Evolutionary conservation across 2,113 vertebrate genomes (phyloP), one percentile per base, ranked within the genome.

Genomic region (Caranx melampygus): DNA sequence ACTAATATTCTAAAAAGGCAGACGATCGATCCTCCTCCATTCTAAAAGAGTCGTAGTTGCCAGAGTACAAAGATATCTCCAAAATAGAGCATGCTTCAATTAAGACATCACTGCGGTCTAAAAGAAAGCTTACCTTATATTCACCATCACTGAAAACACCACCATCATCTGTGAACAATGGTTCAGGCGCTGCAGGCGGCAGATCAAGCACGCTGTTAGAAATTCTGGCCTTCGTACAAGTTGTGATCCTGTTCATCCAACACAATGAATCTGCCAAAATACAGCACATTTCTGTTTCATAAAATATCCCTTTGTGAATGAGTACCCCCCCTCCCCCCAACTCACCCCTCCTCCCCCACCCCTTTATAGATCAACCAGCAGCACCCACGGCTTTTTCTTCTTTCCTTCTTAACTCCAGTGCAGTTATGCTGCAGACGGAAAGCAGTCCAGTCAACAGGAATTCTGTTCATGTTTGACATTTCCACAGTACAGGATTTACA

Each of bases 251-350:
- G 3, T 62, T 67, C 64, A 57, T 70, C 35, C 78, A 78, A 66
- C 65, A 63, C 68, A 69, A 78, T 77, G 44, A 45, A 66, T 51
- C 82, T 89, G 87, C 61, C 73, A 86, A 84, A 81, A 79, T 47
- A 75, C 31, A 72, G 55, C 44, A 73, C 33, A 74, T 21, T 34
- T 68, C 51, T 64, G 59, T 34, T 26, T 77, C 44, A 47, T 51
- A 3, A 85, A 78, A 85, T 33, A 83, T 55, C 44, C 21, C 42
- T 20, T 70, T 81, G n/a, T 70, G 68, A 75, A 55, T 75, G 37
- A 49, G 21, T 61, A 40, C 20, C 31, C 2, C 11, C 2, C 8
- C 31, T 31, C 26, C 26, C 26, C 26, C 26, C 26, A 26, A 1
- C 26, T 26, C 26, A 26, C 26, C 26, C 26, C 26, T 26, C 26